Base-by-base conservation (phyloP, 2,797 vertebrate species). In the Staurois parvus region DNA sequence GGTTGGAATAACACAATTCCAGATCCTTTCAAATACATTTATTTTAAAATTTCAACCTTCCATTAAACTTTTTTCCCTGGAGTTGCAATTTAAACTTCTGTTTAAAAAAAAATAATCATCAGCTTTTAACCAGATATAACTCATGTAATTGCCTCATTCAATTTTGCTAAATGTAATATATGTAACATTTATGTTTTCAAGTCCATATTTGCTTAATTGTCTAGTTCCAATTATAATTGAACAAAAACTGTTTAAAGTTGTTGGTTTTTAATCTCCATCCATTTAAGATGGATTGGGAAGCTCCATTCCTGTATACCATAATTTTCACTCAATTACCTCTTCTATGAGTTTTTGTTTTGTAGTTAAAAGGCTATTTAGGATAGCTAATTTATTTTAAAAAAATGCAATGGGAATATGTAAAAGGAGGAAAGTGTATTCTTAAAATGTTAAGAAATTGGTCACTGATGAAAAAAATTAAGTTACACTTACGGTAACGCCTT, bases 201-300 rank as follows among this genome's bases (percentile, higher is more conserved):
- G 29, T 32, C 28, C 34, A 64, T 79, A 77, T 77, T 64, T 78
- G 30, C 26, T 29, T 48, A 79, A 67, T 79, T 79, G 40, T 2
- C 21, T 32, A 56, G n/a, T 80, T 40, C 42, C 29, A 29, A 15
- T 37, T 32, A 52, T 1, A 52, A n/a, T 45, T 78, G 2, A 79
- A 69, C 24, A 29, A 42, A 32, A 32, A 48, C 15, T 30, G 2
- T 17, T 69, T 5, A 69, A 42, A 52, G 26, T 29, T 24, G 17
- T 13, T 24, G n/a, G 2, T 11, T 79, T 69, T 42, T 29, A 21
- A 56, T 56, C 42, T 69, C 11, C 34, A 4, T 45, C 48, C 1
- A 70, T 56, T 69, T 67, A 70, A 9, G 28, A 52, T 28, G 30
- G 24, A 52, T 79, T 79, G 40, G 10, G 8, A 30, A 32, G 48